Base-by-base conservation (phyloP, 2,113 vertebrate genomes). In the Rutilus rutilus region DNA sequence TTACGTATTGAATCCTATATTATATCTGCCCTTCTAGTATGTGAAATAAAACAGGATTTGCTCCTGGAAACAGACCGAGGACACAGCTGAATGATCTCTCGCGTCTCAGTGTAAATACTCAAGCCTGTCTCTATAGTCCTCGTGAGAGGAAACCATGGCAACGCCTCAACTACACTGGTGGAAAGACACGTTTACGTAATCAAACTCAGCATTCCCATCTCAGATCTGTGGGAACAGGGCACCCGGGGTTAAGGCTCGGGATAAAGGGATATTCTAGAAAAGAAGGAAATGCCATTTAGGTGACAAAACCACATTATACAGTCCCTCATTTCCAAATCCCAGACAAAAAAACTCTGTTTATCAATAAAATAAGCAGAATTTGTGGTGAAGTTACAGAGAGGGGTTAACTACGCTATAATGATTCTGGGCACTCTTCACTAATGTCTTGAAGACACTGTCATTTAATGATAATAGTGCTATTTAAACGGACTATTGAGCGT, bases 111-210 rank as follows among this genome's bases (percentile, higher is more conserved):
- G 73, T 76, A 78, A 33, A 78, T 52, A 19, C 8, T 11, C 75
- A 65, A 65, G 33, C 30, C 77, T 60, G 75, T 39, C 33, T 71
- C 60, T 36, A 69, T 27, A 78, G 82, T 86, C 82, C 83, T 77
- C 57, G 81, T 80, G 75, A 77, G 73, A 71, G 85, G 78, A 84
- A 74, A 81, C 82, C 84, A 88, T 86, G 45, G 82, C 52, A 85
- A 88, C 78, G 30, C 73, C 45, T 86, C 47, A 65, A 30, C 81
- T 52, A 67, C 59, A 30, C 45, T 50, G 25, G 67, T 82, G 82
- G 50, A 45, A 84, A 80, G 39, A 81, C 47, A 74, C 27, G 36
- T 67, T 87, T 64, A 79, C 67, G 69, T 84, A 80, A 85, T 85
- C 36, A 65, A 52, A 15, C 27, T 4, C 71, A 27, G 50, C 59